Percentiles rank a stretch among this genome's conserved stretches.
These are phyloP conservation scores for Oreotrochilus melanogaster DNA, from an alignment of 2,113 vertebrate genomes.

Conservation along the genomic window DNA sequence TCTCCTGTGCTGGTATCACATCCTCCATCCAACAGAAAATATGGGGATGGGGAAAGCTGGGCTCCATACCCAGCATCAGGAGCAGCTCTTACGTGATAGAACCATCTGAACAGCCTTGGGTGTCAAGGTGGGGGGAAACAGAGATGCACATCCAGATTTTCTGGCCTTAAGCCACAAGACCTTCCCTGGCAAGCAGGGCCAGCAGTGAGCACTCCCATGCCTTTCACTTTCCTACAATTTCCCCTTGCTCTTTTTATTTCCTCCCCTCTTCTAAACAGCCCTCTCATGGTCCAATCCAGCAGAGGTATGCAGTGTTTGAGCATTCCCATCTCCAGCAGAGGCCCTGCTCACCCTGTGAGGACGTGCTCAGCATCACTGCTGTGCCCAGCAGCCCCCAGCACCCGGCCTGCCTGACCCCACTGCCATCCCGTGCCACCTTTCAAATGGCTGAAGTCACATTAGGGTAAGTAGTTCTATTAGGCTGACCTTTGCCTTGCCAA, in stretches of 20 bases:
- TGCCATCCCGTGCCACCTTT: neutral
- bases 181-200: rapidly evolving
- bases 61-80: rapidly evolving
- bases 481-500: conserved; percentile 31
- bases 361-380: rapidly evolving
- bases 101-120: neutral
- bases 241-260: neutral
- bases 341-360: rapidly evolving
- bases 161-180: neutral
- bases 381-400: rapidly evolving
- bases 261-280: neutral
- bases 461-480: conserved; percentile 30
- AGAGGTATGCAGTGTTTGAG: neutral
- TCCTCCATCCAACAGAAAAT: neutral
- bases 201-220: rapidly evolving
- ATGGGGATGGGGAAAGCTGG: neutral
- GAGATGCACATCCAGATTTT: neutral
- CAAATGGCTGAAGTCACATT: conserved; percentile 5
- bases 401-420: rapidly evolving
- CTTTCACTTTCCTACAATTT: neutral
- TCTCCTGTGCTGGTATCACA: rapidly evolving
- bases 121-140: neutral
- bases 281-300: neutral
- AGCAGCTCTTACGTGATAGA: neutral
- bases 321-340: neutral